Percentiles rank a stretch among this genome's conserved stretches.
Conservation (phyloP, 2,797 vertebrate species). For the Platalea minor region DNA sequence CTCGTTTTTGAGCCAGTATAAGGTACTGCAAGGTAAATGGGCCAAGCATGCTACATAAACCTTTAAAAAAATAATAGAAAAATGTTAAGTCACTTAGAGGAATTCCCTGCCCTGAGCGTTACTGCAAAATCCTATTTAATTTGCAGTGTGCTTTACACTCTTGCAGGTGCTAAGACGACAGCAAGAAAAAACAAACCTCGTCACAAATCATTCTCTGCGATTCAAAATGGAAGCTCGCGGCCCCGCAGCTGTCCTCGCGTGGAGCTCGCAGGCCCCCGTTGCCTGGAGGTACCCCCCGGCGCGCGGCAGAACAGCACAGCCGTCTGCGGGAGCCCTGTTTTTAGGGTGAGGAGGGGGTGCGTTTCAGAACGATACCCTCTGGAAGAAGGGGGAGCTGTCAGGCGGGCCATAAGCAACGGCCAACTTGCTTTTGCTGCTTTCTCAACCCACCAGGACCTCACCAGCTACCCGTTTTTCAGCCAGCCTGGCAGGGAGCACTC, state of each 20-base stretch:
- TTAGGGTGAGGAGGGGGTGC: not conserved
- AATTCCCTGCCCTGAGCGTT: not conserved
- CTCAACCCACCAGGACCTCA: accelerated
- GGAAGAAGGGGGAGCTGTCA: not conserved
- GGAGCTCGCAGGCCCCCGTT: not conserved
- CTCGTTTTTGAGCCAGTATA: not conserved
- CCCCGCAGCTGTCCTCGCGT: not conserved
- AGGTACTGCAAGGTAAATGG: conserved; percentile 1
- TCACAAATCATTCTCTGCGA: not conserved
- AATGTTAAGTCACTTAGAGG: not conserved
- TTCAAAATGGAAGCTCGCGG: not conserved
- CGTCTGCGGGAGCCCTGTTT: not conserved
- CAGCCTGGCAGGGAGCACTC: not conserved
- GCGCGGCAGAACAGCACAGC: not conserved
- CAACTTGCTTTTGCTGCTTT: not conserved
- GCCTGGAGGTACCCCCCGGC: not conserved
- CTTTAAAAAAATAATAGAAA: not conserved
- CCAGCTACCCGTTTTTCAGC: not conserved
- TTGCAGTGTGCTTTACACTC: not conserved
- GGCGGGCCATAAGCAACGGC: accelerated
- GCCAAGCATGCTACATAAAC: not conserved
- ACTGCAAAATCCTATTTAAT: not conserved
- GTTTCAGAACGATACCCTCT: not conserved
- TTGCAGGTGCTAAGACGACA: not conserved
- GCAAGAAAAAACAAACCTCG: not conserved